Evolutionary conservation across 2,888 invertebrate species (phyloP), one percentile per base, ranked within the genome.

Genomic region (Belgica antarctica): DNA sequence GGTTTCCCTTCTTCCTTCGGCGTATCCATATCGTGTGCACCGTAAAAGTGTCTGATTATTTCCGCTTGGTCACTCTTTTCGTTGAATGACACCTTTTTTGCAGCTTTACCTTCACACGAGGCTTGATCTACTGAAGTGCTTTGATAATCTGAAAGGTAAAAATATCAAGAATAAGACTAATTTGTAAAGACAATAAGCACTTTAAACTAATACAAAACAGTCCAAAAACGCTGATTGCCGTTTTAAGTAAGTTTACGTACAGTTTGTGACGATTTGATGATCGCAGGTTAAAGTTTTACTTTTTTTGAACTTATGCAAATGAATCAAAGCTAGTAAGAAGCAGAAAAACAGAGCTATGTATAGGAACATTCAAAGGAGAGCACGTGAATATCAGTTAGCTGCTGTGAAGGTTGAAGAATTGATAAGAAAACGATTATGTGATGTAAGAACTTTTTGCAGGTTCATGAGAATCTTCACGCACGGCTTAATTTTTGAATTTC

Each of bases 301-400:
- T 47, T 2, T 28, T 68, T 68, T n/a, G n/a, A 68, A 68, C 57
- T 68, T 68, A 68, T 68, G 68, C 27, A 68, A 68, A 68, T 68
- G 34, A 57, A 68, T 57, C 19, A 57, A 57, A 8, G 68, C 57
- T n/a, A 31, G 52, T 22, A 57, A 68, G n/a, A n/a, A 68, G 68
- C 68, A 47, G 34, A 68, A 28, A 34, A 68, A 57, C 34, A 68
- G 27, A 12, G 34, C 19, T 15, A 68, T 68, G 34, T n/a, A 68
- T 5, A 22, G 19, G 19, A 10, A 57, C 68, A 68, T 68, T 27
- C 52, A 68, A 27, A 12, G 22, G 25, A 19, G 24, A 19, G 27
- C 59, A 2, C 59, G 25, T 27, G 25, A 15, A 59, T n/a, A 27
- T 22, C 59, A 15, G 41, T 15, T n/a, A 41, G 12, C 41, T 41